Conservation (phyloP, 2,888 invertebrate species). For the Venustoraphidia nigricollis region DNA sequence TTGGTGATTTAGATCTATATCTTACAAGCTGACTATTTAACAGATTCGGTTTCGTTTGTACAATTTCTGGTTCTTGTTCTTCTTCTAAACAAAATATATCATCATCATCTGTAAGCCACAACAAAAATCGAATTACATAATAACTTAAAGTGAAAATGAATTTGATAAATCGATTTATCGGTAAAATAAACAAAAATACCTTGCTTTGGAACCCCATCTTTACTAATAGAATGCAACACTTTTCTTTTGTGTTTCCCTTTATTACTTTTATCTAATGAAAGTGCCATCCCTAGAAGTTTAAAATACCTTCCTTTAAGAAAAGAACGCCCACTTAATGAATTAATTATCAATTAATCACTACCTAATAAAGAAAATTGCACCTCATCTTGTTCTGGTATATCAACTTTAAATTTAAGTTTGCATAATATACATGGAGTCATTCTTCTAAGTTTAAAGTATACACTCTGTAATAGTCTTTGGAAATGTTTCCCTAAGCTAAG, state of each 20-base stretch:
- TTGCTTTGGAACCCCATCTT: conserved; percentile 21
- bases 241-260: conserved; percentile 33
- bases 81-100: conserved; percentile 76
- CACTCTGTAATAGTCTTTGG: conserved; percentile 48
- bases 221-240: conserved; percentile 20
- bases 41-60: conserved; percentile 23
- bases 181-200: not conserved
- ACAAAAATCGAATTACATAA: no score
- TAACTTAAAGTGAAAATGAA: no score
- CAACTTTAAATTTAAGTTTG: conserved; percentile 65
- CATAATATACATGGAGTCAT: conserved; percentile 79
- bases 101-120: conserved; percentile 42
- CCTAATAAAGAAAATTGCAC: conserved; percentile 41
- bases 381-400: conserved; percentile 72
- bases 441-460: conserved; percentile 77
- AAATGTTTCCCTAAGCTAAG: conserved; percentile 32
- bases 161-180: not conserved
- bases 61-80: conserved; percentile 37
- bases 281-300: conserved; percentile 49
- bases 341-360: conserved; percentile 16
- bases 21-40: conserved; percentile 14
- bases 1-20: not conserved
- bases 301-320: conserved; percentile 1
- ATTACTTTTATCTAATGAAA: conserved; percentile 49
- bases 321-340: conserved; percentile 1